A percentile compares a stretch with the other conserved stretches of the same genome.
Evolutionary conservation across 2,888 invertebrate species (phyloP).

Genomic region (Luperina nickerlii): DNA sequence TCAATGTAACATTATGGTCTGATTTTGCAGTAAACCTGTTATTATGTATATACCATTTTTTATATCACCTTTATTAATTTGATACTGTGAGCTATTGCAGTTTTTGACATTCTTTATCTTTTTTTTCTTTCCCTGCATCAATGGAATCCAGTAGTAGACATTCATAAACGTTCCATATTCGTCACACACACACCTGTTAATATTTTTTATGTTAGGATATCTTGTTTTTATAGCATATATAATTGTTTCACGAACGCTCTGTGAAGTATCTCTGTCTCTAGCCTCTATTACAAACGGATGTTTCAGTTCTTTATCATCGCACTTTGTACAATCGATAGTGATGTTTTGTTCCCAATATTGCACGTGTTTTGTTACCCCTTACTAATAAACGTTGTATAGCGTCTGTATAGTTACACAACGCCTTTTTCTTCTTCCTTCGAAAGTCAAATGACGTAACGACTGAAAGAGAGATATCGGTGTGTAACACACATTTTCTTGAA

Average conservation of each 20-base stretch:
- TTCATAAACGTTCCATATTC: background rate
- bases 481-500: background rate
- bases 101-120: background rate
- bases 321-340: slow-evolving; percentile 53
- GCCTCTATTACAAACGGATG: slow-evolving; percentile 40
- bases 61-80: background rate
- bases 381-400: too few species aligned
- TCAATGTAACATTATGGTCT: too few species aligned
- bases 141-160: background rate
- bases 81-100: background rate
- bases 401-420: too few species aligned
- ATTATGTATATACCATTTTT: too few species aligned
- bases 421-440: too few species aligned
- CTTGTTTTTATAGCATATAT: slow-evolving; percentile 24
- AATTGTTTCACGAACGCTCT: slow-evolving; percentile 13
- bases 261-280: slow-evolving; percentile 14
- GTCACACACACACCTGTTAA: background rate
- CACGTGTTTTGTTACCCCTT: slow-evolving; percentile 9
- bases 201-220: background rate
- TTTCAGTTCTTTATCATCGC: slow-evolving; percentile 43
- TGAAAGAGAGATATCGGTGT: too few species aligned
- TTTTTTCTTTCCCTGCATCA: background rate
- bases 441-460: too few species aligned
- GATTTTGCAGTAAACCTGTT: background rate
- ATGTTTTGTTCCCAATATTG: slow-evolving; percentile 27